These are phyloP conservation scores for Smittia aterrima DNA, from an alignment of 2,888 invertebrate genomes.

Conservation along the genomic window DNA sequence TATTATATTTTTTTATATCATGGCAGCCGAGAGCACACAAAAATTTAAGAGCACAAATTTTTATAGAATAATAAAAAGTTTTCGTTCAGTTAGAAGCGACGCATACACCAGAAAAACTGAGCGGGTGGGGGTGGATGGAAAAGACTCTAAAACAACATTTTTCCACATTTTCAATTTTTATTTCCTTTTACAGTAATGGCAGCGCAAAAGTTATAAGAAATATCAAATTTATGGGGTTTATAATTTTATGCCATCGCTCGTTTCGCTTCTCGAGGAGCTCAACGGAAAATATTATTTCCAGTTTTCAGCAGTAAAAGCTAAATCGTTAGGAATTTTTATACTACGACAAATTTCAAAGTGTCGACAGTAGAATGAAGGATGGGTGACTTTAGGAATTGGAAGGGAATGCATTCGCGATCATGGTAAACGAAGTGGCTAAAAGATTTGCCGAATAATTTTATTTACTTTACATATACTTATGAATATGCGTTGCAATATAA, in stretches of 20 bases:
- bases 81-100: slow-evolving; percentile 31
- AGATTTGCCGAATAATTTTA: too few relatives aligned
- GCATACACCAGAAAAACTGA: slow-evolving; percentile 17
- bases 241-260: slow-evolving; percentile 36
- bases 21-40: slow-evolving; percentile 22
- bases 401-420: too few relatives aligned
- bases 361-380: too few relatives aligned
- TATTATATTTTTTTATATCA: slow-evolving; percentile 36
- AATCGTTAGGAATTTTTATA: slow-evolving; percentile 24
- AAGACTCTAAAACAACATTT: slow-evolving; percentile 7
- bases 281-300: slow-evolving; percentile 33
- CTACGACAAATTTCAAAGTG: neutral
- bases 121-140: neutral
- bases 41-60: slow-evolving; percentile 37
- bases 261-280: neutral
- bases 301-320: slow-evolving; percentile 25
- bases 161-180: slow-evolving; percentile 29
- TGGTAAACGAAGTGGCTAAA: too few relatives aligned
- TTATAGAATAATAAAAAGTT: slow-evolving; percentile 39
- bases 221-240: slow-evolving; percentile 40
- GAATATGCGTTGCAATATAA: too few relatives aligned
- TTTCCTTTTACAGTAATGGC: slow-evolving; percentile 31
- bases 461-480: too few relatives aligned
- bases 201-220: slow-evolving; percentile 29
- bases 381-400: too few relatives aligned